These are phyloP conservation scores for Oostethus manadensis DNA, from an alignment of 2,113 vertebrate species.

Conservation along the genomic window DNA sequence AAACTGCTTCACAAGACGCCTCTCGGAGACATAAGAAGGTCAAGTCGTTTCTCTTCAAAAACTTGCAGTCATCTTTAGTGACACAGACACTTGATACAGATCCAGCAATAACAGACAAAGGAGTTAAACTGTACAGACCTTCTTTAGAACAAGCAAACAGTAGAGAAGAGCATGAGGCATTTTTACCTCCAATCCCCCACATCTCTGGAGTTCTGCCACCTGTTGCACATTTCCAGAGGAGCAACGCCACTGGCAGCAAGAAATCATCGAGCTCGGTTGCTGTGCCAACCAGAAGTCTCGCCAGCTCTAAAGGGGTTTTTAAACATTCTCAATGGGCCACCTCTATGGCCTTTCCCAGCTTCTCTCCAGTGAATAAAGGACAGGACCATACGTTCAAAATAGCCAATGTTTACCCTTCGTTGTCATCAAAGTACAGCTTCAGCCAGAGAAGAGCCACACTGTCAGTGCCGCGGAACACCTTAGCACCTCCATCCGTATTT, in stretches of 20 bases:
- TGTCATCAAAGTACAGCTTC: slow-evolving; percentile 46
- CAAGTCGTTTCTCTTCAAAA: slow-evolving; percentile 28
- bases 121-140: too few relatives aligned
- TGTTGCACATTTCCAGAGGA: not conserved
- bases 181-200: too few relatives aligned
- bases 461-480: not conserved
- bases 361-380: not conserved
- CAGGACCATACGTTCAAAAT: not conserved
- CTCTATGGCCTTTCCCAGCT: not conserved
- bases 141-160: too few relatives aligned
- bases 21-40: not conserved
- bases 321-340: not conserved
- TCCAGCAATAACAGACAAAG: too few relatives aligned
- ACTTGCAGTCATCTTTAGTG: not conserved
- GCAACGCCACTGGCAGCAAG: not conserved
- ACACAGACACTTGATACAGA: too few relatives aligned
- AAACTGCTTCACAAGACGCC: slow-evolving; percentile 5
- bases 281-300: not conserved
- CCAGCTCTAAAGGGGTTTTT: too few relatives aligned
- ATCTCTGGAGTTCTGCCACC: not conserved
- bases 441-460: slow-evolving; percentile 5
- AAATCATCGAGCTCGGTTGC: not conserved
- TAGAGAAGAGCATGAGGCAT: too few relatives aligned
- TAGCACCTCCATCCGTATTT: not conserved
- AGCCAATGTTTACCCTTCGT: not conserved